Percentiles rank a stretch among this genome's conserved stretches.
Evolutionary conservation across 35 echinoderm and acorn worm genomes (phyloP).

Genomic region (Apostichopus parvimensis): DNA sequence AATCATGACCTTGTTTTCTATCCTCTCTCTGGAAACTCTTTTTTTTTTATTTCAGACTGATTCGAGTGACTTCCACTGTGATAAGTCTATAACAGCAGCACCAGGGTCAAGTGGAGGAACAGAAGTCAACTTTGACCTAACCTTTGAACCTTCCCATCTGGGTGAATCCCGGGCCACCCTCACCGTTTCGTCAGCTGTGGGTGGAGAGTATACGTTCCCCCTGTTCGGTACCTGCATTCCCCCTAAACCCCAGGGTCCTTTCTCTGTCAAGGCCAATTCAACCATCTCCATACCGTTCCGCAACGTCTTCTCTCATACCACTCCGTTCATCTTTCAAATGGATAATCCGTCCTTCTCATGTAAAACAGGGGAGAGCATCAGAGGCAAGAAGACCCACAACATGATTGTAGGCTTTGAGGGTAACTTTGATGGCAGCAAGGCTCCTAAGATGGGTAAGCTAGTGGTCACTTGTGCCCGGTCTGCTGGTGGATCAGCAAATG

Average conservation of each 20-base stretch:
- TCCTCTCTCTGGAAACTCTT: too few relatives aligned
- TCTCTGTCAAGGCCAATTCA: constrained; percentile 87
- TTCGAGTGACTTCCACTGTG: constrained; percentile 95
- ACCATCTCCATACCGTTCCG: constrained; percentile 95
- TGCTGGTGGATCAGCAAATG: constrained; percentile 91
- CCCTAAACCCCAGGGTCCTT: constrained; percentile 96
- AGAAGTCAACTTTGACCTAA: constrained; percentile 91
- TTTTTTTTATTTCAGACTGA: constrained; percentile 61
- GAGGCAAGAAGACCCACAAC: constrained; percentile 96
- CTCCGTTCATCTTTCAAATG: constrained; percentile 93
- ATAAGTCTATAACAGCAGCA: constrained; percentile 87
- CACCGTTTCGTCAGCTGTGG: constrained; percentile 68
- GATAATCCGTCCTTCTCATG: constrained; percentile 90
- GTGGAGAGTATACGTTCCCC: constrained; percentile 92
- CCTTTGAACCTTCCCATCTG: constrained; percentile 87
- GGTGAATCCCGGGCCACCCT: constrained; percentile 87
- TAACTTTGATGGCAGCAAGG: constrained; percentile 87
- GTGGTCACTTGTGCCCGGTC: constrained; percentile 90
- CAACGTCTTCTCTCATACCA: constrained; percentile 97
- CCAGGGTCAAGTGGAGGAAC: constrained; percentile 96
- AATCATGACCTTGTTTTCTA: too few relatives aligned
- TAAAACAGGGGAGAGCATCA: constrained; percentile 83
- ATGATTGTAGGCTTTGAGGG: constrained; percentile 93
- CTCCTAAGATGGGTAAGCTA: constrained; percentile 98
- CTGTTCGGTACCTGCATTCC: constrained; percentile 89